Evolutionary conservation across 1,140 invertebrate genomes (phyloP), one percentile per base, ranked within the genome.

Genomic region (Cryptotermes secundus): DNA sequence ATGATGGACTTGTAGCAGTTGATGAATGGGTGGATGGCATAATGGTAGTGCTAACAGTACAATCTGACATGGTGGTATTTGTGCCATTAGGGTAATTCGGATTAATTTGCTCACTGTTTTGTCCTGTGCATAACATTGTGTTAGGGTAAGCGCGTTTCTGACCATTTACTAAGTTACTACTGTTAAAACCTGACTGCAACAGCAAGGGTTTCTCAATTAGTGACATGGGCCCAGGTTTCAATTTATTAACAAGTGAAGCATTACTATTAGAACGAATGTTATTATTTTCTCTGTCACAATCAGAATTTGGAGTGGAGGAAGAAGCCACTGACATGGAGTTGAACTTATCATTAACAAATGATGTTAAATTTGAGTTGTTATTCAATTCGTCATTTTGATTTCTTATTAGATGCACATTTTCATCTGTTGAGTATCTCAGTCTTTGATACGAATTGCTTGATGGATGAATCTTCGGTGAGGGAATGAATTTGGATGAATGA

Each of bases 341-440:
- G n/a, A 31, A 31, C 14, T 7, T 72, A 72, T 72, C 14, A 31
- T n/a, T 72, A 31, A 26, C n/a, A 72, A 31, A 26, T 72, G 59
- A 31, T 72, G 59, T 31, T 31, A 31, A 31, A 72, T 72, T 72
- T n/a, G 59, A 72, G 59, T 72, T 72, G 16, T 72, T 72, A 72
- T 72, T 72, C 59, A 72, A n/a, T 72, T 72, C n/a, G 31, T 72
- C 59, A 72, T 26, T 31, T 72, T 72, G 59, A 31, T 72, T 72
- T 31, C 31, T 72, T 31, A 72, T 2, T 31, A 72, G 26, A 72
- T 72, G 59, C 59, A 72, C 9, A 72, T 72, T 72, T 72, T 72
- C 59, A 31, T 72, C 31, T 31, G 59, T 31, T 9, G 59, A 72
- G 16, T 31, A n/a, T 31, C 14, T 72, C 59, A 72, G 59, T 72